A percentile compares a stretch with the other conserved stretches of the same genome.
Evolutionary conservation across 2,888 invertebrate genomes (phyloP).

Genomic region (Xylota sylvarum): DNA sequence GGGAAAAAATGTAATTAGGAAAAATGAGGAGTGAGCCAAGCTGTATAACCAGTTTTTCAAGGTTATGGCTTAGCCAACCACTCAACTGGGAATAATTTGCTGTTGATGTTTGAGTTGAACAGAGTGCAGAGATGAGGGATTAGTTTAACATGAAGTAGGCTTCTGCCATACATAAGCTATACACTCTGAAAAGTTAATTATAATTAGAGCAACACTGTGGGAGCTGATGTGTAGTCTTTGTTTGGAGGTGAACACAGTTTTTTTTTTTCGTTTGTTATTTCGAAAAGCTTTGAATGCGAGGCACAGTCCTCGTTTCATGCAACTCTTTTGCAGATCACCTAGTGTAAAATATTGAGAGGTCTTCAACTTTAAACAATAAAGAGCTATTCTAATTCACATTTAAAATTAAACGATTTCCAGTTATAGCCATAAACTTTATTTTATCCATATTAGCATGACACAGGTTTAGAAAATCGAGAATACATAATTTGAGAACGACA

Average conservation of each 20-base stretch:
- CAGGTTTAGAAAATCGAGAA: neutral
- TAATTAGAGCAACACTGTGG: neutral
- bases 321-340: no score
- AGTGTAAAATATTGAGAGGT: no score
- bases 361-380: no score
- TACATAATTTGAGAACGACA: neutral
- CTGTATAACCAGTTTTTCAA: conserved; percentile 49
- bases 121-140: conserved; percentile 12
- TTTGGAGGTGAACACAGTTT: no score
- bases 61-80: conserved; percentile 23
- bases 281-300: no score
- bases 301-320: no score
- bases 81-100: conserved; percentile 35
- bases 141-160: neutral
- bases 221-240: no score
- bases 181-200: neutral
- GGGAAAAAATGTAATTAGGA: conserved; percentile 60
- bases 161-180: conserved; percentile 1
- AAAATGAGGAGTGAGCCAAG: conserved; percentile 13
- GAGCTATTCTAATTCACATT: neutral
- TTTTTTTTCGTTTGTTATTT: no score
- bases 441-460: neutral
- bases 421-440: neutral
- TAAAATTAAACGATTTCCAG: neutral
- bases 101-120: conserved; percentile 5